Conservation (phyloP, 2,113 vertebrate species). For the Dasyornis broadbenti region DNA sequence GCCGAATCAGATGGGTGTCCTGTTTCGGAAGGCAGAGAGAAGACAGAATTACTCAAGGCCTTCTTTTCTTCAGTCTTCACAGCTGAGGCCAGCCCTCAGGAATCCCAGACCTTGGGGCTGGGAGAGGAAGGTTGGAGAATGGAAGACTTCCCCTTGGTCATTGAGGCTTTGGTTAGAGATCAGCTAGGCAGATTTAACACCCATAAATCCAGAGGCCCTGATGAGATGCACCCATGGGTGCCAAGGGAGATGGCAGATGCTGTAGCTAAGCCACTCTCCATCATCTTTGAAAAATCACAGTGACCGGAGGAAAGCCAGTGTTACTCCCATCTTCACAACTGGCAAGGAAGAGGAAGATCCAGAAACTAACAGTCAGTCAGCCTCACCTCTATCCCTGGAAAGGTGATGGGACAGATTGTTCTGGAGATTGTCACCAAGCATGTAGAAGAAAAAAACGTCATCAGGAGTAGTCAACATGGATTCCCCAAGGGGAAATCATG, state of each 20-base stretch:
- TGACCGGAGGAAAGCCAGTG: neutral
- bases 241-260: neutral
- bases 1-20: neutral
- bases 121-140: neutral
- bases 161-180: neutral
- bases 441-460: neutral
- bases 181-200: neutral
- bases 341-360: neutral
- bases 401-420: neutral
- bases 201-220: neutral
- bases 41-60: neutral
- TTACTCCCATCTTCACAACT: neutral
- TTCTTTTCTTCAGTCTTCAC: neutral
- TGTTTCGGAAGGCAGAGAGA: neutral
- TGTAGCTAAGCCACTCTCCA: neutral
- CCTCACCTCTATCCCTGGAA: neutral
- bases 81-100: too few relatives aligned
- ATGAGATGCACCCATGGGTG: neutral
- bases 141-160: accelerated
- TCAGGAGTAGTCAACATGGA: neutral
- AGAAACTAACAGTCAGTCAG: neutral
- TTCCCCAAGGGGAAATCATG: neutral
- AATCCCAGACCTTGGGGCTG: neutral
- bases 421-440: neutral
- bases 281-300: neutral